These are phyloP conservation scores for Caenorhabditis drosophilae DNA, from an alignment of 2,888 invertebrate genomes.

Conservation along the genomic window DNA sequence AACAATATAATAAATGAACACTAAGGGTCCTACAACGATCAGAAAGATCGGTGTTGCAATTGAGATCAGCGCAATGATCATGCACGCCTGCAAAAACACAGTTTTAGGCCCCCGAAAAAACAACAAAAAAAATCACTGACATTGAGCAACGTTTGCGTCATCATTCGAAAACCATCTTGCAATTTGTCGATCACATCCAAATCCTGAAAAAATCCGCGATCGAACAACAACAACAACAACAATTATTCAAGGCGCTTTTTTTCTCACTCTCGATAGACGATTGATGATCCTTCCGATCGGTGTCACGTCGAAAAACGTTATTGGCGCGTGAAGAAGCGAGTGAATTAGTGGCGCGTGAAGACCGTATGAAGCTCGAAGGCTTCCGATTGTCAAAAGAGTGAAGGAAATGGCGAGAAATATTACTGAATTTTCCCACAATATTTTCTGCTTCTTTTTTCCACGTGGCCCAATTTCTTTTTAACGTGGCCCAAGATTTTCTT, in stretches of 20 bases:
- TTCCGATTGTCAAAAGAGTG: slow-evolving; percentile 39
- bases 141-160: slow-evolving; percentile 37
- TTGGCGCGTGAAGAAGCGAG: slow-evolving; percentile 63
- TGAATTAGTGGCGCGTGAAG: slow-evolving; percentile 65
- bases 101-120: too few relatives aligned
- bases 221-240: too few relatives aligned
- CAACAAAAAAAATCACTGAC: too few relatives aligned
- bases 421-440: slow-evolving; percentile 29
- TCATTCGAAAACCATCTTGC: slow-evolving; percentile 47
- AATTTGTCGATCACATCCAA: slow-evolving; percentile 61
- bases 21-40: slow-evolving; percentile 48
- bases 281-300: slow-evolving; percentile 69
- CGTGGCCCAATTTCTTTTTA: background rate
- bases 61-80: slow-evolving; percentile 43
- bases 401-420: slow-evolving; percentile 41
- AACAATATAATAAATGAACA: slow-evolving; percentile 50
- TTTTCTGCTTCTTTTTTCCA: background rate
- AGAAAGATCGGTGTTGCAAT: slow-evolving; percentile 53
- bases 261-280: slow-evolving; percentile 34
- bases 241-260: background rate
- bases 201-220: slow-evolving; percentile 43
- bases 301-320: slow-evolving; percentile 69
- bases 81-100: too few relatives aligned
- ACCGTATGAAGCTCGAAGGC: slow-evolving; percentile 42
- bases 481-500: too few relatives aligned